Evolutionary conservation across 2,888 invertebrate genomes (phyloP).

Genomic region (Cataglyphis altisquamis): DNA sequence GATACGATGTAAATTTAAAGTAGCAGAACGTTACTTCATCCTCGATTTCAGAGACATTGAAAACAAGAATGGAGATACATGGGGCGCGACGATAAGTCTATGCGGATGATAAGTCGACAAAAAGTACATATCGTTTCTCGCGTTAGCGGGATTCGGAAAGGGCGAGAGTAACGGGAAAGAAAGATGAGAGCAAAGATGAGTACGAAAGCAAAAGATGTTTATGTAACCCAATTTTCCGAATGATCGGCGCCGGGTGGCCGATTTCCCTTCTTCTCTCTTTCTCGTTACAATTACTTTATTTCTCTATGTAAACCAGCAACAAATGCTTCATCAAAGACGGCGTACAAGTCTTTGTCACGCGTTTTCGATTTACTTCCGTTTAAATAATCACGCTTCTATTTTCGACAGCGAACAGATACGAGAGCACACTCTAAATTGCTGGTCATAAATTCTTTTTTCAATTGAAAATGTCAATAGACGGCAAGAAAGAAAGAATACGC

Average conservation of each 20-base stretch:
- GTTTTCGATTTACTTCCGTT: slow-evolving; percentile 24
- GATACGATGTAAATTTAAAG: slow-evolving; percentile 32
- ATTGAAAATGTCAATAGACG: slow-evolving; percentile 19
- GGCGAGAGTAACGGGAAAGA: slow-evolving; percentile 12
- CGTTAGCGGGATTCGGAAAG: slow-evolving; percentile 1
- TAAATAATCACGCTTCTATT: slow-evolving; percentile 43
- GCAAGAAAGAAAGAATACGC: slow-evolving; percentile 4
- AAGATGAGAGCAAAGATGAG: slow-evolving; percentile 43
- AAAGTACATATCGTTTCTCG: slow-evolving; percentile 42
- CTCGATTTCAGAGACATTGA: slow-evolving; percentile 48
- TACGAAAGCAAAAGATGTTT: slow-evolving; percentile 72
- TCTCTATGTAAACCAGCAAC: slow-evolving; percentile 43
- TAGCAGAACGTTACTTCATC: slow-evolving; percentile 17
- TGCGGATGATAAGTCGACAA: slow-evolving; percentile 25
- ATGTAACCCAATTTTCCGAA: slow-evolving; percentile 79
- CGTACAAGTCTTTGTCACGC: not conserved
- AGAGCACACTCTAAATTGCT: not conserved
- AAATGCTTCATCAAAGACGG: slow-evolving; percentile 2
- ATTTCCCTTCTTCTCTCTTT: slow-evolving; percentile 54
- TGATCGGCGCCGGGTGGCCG: slow-evolving; percentile 74
- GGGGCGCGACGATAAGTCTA: not conserved
- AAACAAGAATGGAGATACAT: slow-evolving; percentile 31
- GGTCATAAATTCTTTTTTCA: slow-evolving; percentile 4
- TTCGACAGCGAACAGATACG: slow-evolving; percentile 20
- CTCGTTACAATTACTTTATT: slow-evolving; percentile 62